A percentile compares a stretch with the other conserved stretches of the same genome.
Evolutionary conservation across 2,888 invertebrate genomes (phyloP).

Genomic region (Hartigia nigra): DNA sequence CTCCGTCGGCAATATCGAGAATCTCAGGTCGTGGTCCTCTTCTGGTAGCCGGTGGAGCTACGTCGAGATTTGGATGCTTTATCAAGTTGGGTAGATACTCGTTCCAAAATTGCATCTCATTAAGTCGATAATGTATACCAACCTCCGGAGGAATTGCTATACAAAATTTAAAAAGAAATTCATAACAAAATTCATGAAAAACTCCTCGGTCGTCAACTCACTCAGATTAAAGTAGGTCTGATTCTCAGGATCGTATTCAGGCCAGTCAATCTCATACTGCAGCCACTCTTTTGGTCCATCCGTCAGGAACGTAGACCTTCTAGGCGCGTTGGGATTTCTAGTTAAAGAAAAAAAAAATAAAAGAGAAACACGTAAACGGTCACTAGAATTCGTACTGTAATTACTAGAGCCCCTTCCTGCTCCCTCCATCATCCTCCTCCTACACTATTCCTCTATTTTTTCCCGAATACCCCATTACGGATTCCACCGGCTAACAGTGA

Average conservation of each 20-base stretch:
- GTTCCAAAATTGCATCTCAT: conserved; percentile 87
- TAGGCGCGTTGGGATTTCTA: conserved; percentile 83
- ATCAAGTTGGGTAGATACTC: conserved; percentile 81
- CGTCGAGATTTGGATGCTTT: conserved; percentile 62
- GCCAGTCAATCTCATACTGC: conserved; percentile 83
- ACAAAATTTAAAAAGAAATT: background rate
- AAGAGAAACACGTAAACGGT: conserved; percentile 19
- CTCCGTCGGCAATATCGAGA: conserved; percentile 50
- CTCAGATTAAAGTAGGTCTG: conserved; percentile 84
- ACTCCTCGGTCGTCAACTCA: conserved; percentile 60
- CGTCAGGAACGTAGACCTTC: conserved; percentile 74
- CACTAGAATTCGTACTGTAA: background rate
- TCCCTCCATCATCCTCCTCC: no score
- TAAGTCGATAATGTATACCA: conserved; percentile 80
- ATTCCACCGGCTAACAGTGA: background rate
- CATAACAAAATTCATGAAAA: background rate
- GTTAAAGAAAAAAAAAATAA: conserved; percentile 33
- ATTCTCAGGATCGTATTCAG: conserved; percentile 79
- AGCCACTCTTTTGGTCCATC: conserved; percentile 76
- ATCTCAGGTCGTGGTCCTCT: conserved; percentile 50
- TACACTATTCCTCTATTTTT: background rate
- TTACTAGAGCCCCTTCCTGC: background rate
- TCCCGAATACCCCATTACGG: background rate
- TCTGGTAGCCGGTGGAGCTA: conserved; percentile 26
- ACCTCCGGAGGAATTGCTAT: conserved; percentile 82